Evolutionary conservation across 2,888 invertebrate genomes (phyloP).

Genomic region (Hartigia nigra): DNA sequence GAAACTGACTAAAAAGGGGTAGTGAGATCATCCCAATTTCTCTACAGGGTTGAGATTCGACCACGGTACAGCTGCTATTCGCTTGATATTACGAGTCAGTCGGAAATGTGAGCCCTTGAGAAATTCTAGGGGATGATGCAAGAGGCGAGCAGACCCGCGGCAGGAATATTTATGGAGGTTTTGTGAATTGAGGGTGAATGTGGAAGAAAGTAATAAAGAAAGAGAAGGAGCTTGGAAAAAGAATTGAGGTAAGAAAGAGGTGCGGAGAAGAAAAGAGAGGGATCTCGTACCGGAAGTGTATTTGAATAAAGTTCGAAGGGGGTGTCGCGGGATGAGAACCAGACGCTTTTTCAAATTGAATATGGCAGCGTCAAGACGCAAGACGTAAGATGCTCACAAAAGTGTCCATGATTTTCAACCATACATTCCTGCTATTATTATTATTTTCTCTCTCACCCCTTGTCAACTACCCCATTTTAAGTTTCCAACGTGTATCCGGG

Average conservation of each 20-base stretch:
- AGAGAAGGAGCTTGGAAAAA: background rate
- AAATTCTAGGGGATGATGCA: background rate
- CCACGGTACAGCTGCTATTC: background rate
- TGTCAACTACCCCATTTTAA: constrained; percentile 39
- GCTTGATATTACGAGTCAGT: background rate
- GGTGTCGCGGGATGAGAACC: constrained; percentile 4
- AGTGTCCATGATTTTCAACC: constrained; percentile 25
- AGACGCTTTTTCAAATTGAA: constrained; percentile 42
- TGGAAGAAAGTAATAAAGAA: background rate
- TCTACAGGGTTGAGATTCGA: background rate
- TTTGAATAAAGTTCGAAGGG: constrained; percentile 46
- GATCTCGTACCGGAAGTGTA: constrained; percentile 10
- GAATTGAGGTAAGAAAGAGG: background rate
- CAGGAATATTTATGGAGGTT: background rate
- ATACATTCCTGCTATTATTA: background rate
- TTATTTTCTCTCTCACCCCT: background rate
- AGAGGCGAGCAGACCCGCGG: background rate
- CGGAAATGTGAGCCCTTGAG: background rate
- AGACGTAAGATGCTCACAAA: background rate
- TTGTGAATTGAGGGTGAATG: background rate
- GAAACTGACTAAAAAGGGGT: constrained; percentile 11
- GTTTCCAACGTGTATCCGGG: constrained; percentile 21
- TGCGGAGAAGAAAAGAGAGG: background rate
- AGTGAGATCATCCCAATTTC: background rate
- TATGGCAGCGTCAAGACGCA: constrained; percentile 37